phyloP scores from a whole-genome alignment of 2,888 invertebrate species.

The Brachyptera putata region DNA sequence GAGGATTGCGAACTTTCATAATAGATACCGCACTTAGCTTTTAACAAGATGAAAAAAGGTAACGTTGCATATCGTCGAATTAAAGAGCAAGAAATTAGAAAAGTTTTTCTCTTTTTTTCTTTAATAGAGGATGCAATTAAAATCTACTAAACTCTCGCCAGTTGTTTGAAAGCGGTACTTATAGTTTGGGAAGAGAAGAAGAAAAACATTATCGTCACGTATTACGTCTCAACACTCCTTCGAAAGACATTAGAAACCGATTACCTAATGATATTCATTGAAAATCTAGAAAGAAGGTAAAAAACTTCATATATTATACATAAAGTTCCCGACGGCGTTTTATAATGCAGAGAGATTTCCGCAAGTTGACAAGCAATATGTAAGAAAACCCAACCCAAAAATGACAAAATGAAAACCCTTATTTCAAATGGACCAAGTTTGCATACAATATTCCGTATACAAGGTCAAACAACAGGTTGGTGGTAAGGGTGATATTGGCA shows the following conservation, averaged over 20 bases:
- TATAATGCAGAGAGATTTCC: too few species aligned
- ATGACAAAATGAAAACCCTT: too few species aligned
- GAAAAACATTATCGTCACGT: not conserved
- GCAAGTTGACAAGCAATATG: too few species aligned
- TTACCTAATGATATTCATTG: slow-evolving; percentile 19
- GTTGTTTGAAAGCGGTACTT: not conserved
- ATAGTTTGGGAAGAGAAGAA: not conserved
- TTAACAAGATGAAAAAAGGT: slow-evolving; percentile 18
- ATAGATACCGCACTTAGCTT: slow-evolving; percentile 17
- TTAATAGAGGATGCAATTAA: slow-evolving; percentile 11
- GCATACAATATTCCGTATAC: too few species aligned
- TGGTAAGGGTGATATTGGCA: not conserved
- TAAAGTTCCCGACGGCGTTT: too few species aligned
- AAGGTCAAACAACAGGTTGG: slow-evolving; percentile 16
- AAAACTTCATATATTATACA: too few species aligned
- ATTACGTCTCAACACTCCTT: not conserved
- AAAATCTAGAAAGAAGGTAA: not conserved
- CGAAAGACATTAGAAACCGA: slow-evolving; percentile 20
- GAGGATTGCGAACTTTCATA: slow-evolving; percentile 16
- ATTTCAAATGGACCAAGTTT: too few species aligned
- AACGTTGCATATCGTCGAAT: slow-evolving; percentile 19
- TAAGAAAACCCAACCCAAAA: too few species aligned
- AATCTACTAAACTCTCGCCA: slow-evolving; percentile 3
- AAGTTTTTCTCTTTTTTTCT: not conserved
- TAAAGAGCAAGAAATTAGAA: slow-evolving; percentile 13